These are phyloP conservation scores for Heterocephalus glaber DNA, from an alignment of 2,113 vertebrate genomes.

Conservation along the genomic window DNA sequence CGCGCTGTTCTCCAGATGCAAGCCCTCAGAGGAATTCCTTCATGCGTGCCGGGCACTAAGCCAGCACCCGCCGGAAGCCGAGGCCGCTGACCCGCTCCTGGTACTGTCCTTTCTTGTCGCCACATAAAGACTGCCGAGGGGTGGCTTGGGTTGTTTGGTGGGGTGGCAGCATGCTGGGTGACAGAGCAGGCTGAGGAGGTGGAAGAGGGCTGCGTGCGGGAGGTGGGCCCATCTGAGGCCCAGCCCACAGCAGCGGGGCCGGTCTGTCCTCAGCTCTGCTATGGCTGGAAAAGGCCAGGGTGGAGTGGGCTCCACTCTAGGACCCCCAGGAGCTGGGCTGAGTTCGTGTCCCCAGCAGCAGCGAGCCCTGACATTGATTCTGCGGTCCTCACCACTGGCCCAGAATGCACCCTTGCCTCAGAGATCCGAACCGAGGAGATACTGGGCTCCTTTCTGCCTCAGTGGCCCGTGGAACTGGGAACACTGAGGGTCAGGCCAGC, in stretches of 20 bases:
- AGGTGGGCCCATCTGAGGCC: background rate
- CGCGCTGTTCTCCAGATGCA: conserved; percentile 85
- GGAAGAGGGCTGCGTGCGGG: background rate
- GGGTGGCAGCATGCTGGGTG: background rate
- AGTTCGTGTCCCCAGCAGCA: background rate
- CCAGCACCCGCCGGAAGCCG: conserved; percentile 90
- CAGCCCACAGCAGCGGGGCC: background rate
- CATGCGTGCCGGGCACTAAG: conserved; percentile 90
- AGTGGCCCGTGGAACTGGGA: background rate
- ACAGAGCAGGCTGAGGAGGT: background rate
- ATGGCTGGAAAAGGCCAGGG: background rate
- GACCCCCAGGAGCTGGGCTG: background rate
- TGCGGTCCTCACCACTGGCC: background rate
- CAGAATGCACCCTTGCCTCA: background rate
- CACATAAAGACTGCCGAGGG: background rate
- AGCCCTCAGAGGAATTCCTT: conserved; percentile 91
- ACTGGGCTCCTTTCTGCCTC: background rate
- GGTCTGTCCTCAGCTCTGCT: background rate
- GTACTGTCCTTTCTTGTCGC: conserved; percentile 84
- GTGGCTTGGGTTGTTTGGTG: background rate
- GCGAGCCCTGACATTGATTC: background rate
- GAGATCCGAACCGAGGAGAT: conserved; percentile 30
- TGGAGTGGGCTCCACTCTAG: background rate
- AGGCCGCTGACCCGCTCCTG: conserved; percentile 90
- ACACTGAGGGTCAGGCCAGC: background rate